A percentile compares a stretch with the other conserved stretches of the same genome.
Conservation (phyloP, 2,888 invertebrate genomes). For the Pollenia labialis region DNA sequence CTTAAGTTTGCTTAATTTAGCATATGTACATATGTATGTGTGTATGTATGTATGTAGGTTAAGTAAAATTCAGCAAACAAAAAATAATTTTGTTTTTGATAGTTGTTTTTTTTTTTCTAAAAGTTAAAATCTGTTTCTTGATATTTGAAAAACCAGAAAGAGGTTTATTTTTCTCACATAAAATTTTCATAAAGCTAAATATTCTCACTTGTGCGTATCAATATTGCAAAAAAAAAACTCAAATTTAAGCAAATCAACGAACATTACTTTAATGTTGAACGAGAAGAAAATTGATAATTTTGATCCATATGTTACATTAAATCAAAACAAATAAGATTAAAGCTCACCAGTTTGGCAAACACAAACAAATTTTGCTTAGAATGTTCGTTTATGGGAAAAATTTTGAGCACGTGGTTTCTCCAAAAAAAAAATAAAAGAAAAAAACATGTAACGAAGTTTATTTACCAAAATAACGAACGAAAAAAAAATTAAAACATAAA, state of each 20-base stretch:
- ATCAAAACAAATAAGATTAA: conserved; percentile 23
- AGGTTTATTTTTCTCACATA: too few relatives aligned
- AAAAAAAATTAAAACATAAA: not conserved
- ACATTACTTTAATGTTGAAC: conserved; percentile 3
- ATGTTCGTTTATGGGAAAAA: not conserved
- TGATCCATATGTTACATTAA: conserved; percentile 44
- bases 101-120: too few relatives aligned
- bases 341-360: conserved; percentile 17
- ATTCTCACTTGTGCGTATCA: too few relatives aligned
- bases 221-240: too few relatives aligned
- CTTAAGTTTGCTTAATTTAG: too few relatives aligned
- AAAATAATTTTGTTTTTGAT: too few relatives aligned
- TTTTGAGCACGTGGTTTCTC: conserved; percentile 31
- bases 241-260: not conserved
- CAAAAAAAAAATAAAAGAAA: too few relatives aligned
- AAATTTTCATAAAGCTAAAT: too few relatives aligned
- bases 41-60: rapidly evolving
- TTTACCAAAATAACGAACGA: not conserved
- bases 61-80: too few relatives aligned
- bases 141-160: too few relatives aligned
- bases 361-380: not conserved
- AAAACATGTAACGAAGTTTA: not conserved
- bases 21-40: too few relatives aligned
- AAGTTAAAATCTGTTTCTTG: too few relatives aligned
- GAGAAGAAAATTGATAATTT: not conserved